Conservation (phyloP, 2,113 vertebrate species). For the Arizona elegans region DNA sequence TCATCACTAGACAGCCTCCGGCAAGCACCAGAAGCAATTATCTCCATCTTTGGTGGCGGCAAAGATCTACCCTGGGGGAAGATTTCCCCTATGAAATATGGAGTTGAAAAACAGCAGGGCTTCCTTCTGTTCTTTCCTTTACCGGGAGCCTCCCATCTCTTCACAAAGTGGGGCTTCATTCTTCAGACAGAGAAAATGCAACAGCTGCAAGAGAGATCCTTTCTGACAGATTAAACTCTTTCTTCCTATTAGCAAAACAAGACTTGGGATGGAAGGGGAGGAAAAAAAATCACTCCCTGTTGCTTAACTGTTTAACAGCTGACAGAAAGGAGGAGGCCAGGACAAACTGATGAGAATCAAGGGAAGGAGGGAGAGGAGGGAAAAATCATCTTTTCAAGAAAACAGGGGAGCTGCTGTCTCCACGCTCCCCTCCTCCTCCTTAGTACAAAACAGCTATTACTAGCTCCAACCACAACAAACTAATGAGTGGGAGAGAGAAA, state of each 20-base stretch:
- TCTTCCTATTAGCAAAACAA: constrained; percentile 42
- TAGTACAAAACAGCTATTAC: constrained; percentile 61
- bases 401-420: constrained; percentile 61
- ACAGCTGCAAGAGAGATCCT: constrained; percentile 22
- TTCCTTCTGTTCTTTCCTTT: neutral
- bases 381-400: constrained; percentile 47
- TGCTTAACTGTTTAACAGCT: constrained; percentile 53
- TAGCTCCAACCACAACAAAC: constrained; percentile 49
- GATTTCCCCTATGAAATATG: neutral
- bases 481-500: constrained; percentile 52
- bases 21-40: neutral
- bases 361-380: constrained; percentile 54
- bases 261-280: neutral
- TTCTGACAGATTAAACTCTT: neutral
- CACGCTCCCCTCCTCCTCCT: neutral
- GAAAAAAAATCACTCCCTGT: neutral
- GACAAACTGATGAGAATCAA: constrained; percentile 47
- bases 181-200: constrained; percentile 7
- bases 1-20: neutral
- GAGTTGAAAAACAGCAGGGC: neutral
- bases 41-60: neutral
- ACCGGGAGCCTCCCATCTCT: neutral
- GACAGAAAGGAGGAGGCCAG: constrained; percentile 39
- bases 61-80: neutral
- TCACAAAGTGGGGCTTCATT: neutral